These are phyloP conservation scores for Eucera pruinosa DNA, from an alignment of 2,888 invertebrate genomes.

Conservation along the genomic window DNA sequence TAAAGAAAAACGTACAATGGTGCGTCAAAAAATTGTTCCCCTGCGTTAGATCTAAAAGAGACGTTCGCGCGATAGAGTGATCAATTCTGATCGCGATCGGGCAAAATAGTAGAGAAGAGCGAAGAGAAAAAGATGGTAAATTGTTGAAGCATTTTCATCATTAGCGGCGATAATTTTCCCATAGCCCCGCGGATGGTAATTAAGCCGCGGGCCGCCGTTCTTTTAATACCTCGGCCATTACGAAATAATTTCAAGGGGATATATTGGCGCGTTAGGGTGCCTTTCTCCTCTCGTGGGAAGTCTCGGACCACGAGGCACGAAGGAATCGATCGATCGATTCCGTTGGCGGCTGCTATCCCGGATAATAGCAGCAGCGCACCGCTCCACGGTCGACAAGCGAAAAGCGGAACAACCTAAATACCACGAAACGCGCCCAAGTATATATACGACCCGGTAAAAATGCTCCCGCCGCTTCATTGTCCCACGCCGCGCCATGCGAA, in stretches of 20 bases:
- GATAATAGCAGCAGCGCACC: conserved; percentile 55
- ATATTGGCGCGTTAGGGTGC: conserved; percentile 53
- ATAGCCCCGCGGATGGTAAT: conserved; percentile 45
- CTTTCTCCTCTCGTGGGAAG: conserved; percentile 54
- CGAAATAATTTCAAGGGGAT: conserved; percentile 63
- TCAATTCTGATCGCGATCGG: no score
- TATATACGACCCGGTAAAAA: conserved; percentile 33
- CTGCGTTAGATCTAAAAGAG: no score
- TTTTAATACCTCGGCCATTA: conserved; percentile 55
- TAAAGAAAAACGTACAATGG: no score
- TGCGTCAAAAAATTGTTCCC: no score
- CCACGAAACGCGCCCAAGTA: conserved; percentile 55
- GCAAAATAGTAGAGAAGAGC: not conserved
- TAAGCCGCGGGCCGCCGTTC: conserved; percentile 42
- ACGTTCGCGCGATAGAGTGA: no score
- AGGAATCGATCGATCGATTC: conserved; percentile 67
- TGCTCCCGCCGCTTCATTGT: conserved; percentile 26
- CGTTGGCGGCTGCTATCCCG: conserved; percentile 56
- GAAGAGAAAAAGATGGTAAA: not conserved
- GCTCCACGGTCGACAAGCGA: conserved; percentile 58
- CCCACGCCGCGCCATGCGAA: not conserved
- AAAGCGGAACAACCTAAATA: conserved; percentile 69
- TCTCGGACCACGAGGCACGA: conserved; percentile 56
- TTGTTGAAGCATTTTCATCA: conserved; percentile 37
- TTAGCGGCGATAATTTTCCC: conserved; percentile 48